A percentile compares a stretch with the other conserved stretches of the same genome.
Conservation (phyloP, 37 sponge, comb jelly and placozoan genomes). For the Ephydatia muelleri region DNA sequence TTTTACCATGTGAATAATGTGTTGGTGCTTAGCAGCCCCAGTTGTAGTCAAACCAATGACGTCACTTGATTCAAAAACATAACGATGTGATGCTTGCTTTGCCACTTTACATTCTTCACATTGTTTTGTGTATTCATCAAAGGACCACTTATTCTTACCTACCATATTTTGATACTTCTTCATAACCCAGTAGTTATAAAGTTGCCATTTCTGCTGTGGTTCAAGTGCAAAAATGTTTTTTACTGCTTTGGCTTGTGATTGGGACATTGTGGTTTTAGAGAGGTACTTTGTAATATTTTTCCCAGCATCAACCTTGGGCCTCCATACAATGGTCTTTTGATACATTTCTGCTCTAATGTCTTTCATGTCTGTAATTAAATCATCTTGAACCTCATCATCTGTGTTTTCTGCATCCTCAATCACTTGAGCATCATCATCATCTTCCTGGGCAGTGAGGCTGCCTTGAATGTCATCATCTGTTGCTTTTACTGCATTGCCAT, state of each 20-base stretch:
- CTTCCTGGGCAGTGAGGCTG: neutral
- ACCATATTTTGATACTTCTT: neutral
- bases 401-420: no score
- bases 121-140: constrained; percentile 5
- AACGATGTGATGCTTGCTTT: constrained; percentile 23
- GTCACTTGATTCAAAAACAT: constrained; percentile 43
- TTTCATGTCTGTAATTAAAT: no score
- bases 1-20: constrained; percentile 66
- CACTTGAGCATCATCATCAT: no score
- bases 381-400: no score
- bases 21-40: constrained; percentile 89
- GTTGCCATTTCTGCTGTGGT: constrained; percentile 28
- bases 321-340: neutral
- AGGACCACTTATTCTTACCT: neutral
- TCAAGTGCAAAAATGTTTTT: constrained; percentile 27
- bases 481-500: neutral
- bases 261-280: constrained; percentile 10
- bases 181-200: constrained; percentile 76
- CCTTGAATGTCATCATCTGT: neutral
- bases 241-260: constrained; percentile 30
- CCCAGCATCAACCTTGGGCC: neutral
- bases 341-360: neutral
- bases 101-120: constrained; percentile 33
- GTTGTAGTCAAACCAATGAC: constrained; percentile 94
- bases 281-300: neutral